Evolutionary conservation across 2,113 vertebrate species (phyloP).

Genomic region (Oncorhynchus kisutch): DNA sequence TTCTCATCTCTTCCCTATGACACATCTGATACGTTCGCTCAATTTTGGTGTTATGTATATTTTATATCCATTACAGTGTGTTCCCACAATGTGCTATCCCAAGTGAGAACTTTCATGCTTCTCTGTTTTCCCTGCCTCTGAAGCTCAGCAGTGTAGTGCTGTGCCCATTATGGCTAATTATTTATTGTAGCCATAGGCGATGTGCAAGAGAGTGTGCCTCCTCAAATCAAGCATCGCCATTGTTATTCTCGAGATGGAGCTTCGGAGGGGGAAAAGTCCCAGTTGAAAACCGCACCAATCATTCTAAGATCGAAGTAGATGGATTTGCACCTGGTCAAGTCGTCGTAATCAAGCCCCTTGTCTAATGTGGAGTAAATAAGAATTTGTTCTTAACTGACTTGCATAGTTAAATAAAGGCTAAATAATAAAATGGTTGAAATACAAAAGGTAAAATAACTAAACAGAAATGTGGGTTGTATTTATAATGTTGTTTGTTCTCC

Average conservation of each 20-base stretch:
- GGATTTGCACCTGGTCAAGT: neutral
- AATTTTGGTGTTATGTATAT: constrained; percentile 46
- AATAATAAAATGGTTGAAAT: no score
- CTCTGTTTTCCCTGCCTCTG: constrained; percentile 37
- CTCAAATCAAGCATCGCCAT: constrained; percentile 60
- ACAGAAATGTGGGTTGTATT: no score
- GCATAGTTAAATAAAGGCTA: no score
- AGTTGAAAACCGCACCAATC: no score
- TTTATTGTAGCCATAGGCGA: constrained; percentile 63
- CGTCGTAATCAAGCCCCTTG: no score
- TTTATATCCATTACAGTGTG: constrained; percentile 41
- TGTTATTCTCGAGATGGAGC: constrained; percentile 42
- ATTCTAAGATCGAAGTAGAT: neutral
- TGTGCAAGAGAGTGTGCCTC: constrained; percentile 33
- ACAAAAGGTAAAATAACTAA: no score
- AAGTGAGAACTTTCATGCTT: constrained; percentile 47
- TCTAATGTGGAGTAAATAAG: no score
- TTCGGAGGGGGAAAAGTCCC: neutral
- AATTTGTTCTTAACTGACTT: no score
- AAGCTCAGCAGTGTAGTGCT: constrained; percentile 47
- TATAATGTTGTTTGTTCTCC: no score
- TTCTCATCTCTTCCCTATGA: constrained; percentile 4
- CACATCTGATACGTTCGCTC: constrained; percentile 24
- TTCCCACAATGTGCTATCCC: constrained; percentile 28
- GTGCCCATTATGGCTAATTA: constrained; percentile 70